phyloP scores from a whole-genome alignment of 1,140 invertebrate genomes.

The Hirudo medicinalis region DNA sequence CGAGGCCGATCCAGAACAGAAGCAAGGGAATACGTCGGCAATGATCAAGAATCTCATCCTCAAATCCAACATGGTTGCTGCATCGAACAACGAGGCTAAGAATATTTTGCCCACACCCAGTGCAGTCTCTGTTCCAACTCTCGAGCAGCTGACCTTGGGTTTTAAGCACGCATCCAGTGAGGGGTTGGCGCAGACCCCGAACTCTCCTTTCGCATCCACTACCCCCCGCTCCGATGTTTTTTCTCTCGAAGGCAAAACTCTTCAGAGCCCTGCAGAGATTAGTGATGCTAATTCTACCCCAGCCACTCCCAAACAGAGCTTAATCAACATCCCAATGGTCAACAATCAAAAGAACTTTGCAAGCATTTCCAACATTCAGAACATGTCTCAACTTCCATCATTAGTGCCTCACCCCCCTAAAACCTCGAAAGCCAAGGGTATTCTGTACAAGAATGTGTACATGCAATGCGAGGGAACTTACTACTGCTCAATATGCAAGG shows the following conservation, averaged over 20 bases:
- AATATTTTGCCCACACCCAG: conserved; percentile 6
- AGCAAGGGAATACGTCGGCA: background rate
- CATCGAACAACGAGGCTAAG: background rate
- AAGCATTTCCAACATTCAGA: background rate
- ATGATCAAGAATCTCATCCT: background rate
- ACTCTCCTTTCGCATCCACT: background rate
- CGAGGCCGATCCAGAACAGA: background rate
- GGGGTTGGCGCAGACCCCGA: background rate
- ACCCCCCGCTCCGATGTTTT: too few species aligned
- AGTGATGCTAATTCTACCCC: too few species aligned
- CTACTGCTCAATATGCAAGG: conserved; percentile 17
- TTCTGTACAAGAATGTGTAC: conserved; percentile 18
- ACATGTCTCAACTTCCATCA: background rate
- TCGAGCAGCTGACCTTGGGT: conserved; percentile 14
- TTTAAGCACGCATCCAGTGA: conserved; percentile 1
- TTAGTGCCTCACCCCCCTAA: conserved; percentile 1
- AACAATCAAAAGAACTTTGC: background rate
- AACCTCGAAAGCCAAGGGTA: conserved; percentile 12
- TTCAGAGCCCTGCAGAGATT: too few species aligned
- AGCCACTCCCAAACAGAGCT: too few species aligned
- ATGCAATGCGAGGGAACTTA: conserved; percentile 19
- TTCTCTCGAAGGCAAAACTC: too few species aligned
- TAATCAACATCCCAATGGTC: too few species aligned
- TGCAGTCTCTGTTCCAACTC: conserved; percentile 14
- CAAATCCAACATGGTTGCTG: background rate